These are phyloP conservation scores for Limnodromus scolopaceus DNA, from an alignment of 2,797 vertebrate species.

Conservation along the genomic window DNA sequence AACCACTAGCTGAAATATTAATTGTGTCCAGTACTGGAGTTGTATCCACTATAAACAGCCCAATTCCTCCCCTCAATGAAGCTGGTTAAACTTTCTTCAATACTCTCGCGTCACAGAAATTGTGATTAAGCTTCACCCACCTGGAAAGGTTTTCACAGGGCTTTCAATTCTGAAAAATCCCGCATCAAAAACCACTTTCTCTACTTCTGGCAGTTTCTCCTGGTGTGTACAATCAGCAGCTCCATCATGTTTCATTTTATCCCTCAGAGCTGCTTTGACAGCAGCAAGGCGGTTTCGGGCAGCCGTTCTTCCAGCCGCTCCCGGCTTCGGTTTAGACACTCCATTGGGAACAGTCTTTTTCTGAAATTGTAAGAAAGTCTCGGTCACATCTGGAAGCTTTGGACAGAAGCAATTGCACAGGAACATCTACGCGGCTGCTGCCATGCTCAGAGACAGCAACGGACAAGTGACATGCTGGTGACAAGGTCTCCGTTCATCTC, in stretches of 20 bases:
- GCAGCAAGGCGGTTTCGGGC: conserved; percentile 87
- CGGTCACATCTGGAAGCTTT: neutral
- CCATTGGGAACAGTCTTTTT: conserved; percentile 47
- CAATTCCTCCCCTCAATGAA: neutral
- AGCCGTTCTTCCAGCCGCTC: conserved; percentile 73
- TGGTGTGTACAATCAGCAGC: neutral
- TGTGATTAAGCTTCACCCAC: conserved; percentile 64
- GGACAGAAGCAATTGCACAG: fast-evolving
- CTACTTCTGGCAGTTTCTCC: conserved; percentile 12
- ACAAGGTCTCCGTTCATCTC: neutral
- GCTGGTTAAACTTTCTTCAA: neutral
- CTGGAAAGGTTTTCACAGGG: conserved; percentile 83
- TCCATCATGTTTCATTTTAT: conserved; percentile 71
- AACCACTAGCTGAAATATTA: neutral
- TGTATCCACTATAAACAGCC: neutral
- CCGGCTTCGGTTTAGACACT: conserved; percentile 33
- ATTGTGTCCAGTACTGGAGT: neutral
- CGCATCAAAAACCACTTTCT: conserved; percentile 85
- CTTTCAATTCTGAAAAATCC: conserved; percentile 92
- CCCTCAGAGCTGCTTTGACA: conserved; percentile 89
- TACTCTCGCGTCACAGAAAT: neutral
- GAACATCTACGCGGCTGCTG: neutral
- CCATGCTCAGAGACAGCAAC: neutral
- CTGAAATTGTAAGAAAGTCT: conserved; percentile 50
- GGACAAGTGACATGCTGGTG: neutral